These are phyloP conservation scores for Heliocidaris tuberculata DNA, from an alignment of 35 echinoderm and acorn worm species.

Conservation along the genomic window DNA sequence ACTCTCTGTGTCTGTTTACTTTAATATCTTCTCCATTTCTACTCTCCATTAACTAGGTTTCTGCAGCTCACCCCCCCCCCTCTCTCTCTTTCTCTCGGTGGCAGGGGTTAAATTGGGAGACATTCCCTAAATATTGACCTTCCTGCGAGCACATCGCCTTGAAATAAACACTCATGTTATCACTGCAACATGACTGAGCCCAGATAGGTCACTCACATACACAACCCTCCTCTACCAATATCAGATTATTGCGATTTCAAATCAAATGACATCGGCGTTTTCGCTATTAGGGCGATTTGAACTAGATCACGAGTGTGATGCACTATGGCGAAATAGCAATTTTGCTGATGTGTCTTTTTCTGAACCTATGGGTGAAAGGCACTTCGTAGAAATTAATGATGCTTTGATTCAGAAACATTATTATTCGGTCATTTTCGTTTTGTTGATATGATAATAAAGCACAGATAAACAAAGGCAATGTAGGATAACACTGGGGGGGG, in stretches of 20 bases:
- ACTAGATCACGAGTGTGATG: neutral
- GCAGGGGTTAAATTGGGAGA: conserved; percentile 14
- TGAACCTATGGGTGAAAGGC: too few species aligned
- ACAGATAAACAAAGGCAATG: too few species aligned
- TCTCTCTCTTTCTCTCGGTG: neutral
- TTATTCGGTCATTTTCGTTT: too few species aligned
- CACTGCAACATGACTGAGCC: neutral
- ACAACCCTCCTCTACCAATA: neutral
- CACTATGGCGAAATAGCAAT: neutral
- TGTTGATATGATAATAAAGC: too few species aligned
- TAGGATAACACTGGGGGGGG: too few species aligned
- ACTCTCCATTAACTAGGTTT: too few species aligned
- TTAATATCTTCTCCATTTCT: too few species aligned
- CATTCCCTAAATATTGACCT: conserved; percentile 11
- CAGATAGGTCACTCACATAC: neutral
- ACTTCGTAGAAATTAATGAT: too few species aligned
- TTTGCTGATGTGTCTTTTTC: too few species aligned
- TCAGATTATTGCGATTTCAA: neutral
- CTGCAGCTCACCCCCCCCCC: too few species aligned
- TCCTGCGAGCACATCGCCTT: neutral
- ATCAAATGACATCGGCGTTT: neutral
- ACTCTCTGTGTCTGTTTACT: too few species aligned
- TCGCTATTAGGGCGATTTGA: neutral
- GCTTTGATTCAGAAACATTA: too few species aligned
- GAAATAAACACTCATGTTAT: neutral